Base-by-base conservation (phyloP, 37 sponge, comb jelly and placozoan genomes). In the Dysidea cf. avara region DNA sequence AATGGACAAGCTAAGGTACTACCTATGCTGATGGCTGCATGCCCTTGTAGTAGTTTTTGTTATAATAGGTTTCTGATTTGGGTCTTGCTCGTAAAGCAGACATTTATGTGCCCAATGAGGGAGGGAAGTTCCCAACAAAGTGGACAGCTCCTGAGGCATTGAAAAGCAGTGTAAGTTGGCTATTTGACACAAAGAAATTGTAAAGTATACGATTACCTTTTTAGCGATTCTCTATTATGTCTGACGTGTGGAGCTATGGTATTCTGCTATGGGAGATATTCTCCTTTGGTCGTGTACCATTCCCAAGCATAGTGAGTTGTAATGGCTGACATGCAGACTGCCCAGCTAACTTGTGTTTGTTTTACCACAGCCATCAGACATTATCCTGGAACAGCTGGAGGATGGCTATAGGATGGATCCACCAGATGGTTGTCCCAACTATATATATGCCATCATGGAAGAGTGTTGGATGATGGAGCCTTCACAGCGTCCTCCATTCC, bases 171-270 rank as follows among this genome's bases (percentile, higher is more conserved):
- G 90, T 90, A 72, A 76, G 85, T 79, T 12, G 36, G 13, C 13
- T 3, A 31, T 28, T 63, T 24, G 5, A 20, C 35, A 31, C 35
- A 31, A n/a, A 11, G 7, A 7, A 31, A 18, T 48, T 24, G 43
- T 26, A 43, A 24, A 33, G 38, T 63, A 18, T 64, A 22, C n/a
- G n/a, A n/a, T n/a, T n/a, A n/a, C n/a, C n/a, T n/a, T n/a, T 21
- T 4, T 66, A 93, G 94, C 81, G 57, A 71, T 94, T 94, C 64
- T 79, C 95, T 2, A 43, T 56, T 47, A 89, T 86, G 47, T 82
- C 83, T 37, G 95, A 94, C 57, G 95, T 94, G 1, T 94, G 95
- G 95, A 94, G 95, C 43, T 94, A 77, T 81, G 95, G 90, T 13
- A 59, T 94, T 6, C 54, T 88, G 0, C 84, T 94, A 11, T 94